These are phyloP conservation scores for Halesus radiatus DNA, from an alignment of 1,140 invertebrate species.

Conservation along the genomic window DNA sequence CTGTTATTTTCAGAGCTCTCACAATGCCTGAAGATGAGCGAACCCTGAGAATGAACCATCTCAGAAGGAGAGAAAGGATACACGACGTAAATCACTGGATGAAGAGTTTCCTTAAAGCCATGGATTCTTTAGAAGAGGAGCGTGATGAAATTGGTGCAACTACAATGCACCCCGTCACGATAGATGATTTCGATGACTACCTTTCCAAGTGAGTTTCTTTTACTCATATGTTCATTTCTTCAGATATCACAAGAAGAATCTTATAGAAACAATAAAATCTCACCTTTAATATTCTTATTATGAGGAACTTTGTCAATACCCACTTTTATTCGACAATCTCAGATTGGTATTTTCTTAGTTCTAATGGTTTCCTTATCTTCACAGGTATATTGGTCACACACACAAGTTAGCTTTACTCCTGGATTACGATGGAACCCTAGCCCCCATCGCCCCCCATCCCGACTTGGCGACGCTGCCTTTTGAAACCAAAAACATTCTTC, in stretches of 20 bases:
- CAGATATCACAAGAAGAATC: too few species aligned
- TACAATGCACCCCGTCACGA: slow-evolving; percentile 86
- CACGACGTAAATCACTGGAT: slow-evolving; percentile 93
- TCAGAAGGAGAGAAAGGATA: slow-evolving; percentile 83
- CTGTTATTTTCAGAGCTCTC: slow-evolving; percentile 73
- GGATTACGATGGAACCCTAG: slow-evolving; percentile 92
- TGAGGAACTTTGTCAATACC: too few species aligned
- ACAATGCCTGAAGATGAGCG: slow-evolving; percentile 93
- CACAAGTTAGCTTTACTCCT: slow-evolving; percentile 87
- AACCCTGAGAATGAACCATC: slow-evolving; percentile 87
- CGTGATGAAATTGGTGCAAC: slow-evolving; percentile 84
- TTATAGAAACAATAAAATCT: too few species aligned
- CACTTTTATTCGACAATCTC: too few species aligned
- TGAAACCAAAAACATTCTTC: slow-evolving; percentile 88
- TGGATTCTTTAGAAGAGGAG: slow-evolving; percentile 84
- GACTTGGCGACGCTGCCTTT: slow-evolving; percentile 87
- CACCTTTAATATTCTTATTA: too few species aligned
- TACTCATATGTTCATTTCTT: background rate
- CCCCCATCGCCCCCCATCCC: slow-evolving; percentile 90
- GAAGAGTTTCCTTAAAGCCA: slow-evolving; percentile 87
- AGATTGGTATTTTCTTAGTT: background rate
- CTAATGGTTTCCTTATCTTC: slow-evolving; percentile 41
- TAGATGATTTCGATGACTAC: slow-evolving; percentile 91
- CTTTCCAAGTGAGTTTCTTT: slow-evolving; percentile 78
- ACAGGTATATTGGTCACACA: slow-evolving; percentile 88